Conservation (phyloP, 2,888 invertebrate genomes). For the Agrochola litura region DNA sequence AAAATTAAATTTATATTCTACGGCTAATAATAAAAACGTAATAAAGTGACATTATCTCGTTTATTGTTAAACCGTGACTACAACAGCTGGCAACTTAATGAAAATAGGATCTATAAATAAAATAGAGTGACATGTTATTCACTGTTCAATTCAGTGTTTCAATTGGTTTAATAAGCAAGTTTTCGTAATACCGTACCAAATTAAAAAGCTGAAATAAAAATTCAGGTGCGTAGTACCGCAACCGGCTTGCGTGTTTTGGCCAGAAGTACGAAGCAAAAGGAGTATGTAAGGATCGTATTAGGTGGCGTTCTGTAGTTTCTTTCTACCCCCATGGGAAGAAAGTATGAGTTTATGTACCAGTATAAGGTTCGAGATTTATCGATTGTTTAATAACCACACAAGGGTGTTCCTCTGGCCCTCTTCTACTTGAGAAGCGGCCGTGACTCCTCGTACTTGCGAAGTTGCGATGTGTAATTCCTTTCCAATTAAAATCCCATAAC, state of each 20-base stretch:
- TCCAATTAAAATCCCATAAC: constrained; percentile 59
- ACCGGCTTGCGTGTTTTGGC: no score
- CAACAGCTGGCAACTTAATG: neutral
- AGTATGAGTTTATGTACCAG: neutral
- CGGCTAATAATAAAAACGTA: neutral
- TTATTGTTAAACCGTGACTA: constrained; percentile 20
- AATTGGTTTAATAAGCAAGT: neutral
- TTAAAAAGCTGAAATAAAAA: neutral
- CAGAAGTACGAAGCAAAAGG: neutral
- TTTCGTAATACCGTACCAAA: neutral
- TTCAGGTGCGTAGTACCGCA: no score
- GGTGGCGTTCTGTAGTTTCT: neutral
- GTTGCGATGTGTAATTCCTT: constrained; percentile 22
- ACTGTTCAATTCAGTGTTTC: constrained; percentile 11
- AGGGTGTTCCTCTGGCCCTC: neutral
- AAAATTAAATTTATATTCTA: constrained; percentile 13
- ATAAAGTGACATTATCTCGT: neutral
- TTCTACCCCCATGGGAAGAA: neutral
- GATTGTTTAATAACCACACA: neutral
- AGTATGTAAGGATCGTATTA: neutral
- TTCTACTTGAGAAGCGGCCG: constrained; percentile 9
- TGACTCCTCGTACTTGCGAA: constrained; percentile 28
- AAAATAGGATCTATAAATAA: constrained; percentile 18
- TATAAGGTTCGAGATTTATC: neutral
- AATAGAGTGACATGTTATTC: constrained; percentile 21